phyloP scores from a whole-genome alignment of 2,797 vertebrate genomes.

The Aselliscus stoliczkanus region DNA sequence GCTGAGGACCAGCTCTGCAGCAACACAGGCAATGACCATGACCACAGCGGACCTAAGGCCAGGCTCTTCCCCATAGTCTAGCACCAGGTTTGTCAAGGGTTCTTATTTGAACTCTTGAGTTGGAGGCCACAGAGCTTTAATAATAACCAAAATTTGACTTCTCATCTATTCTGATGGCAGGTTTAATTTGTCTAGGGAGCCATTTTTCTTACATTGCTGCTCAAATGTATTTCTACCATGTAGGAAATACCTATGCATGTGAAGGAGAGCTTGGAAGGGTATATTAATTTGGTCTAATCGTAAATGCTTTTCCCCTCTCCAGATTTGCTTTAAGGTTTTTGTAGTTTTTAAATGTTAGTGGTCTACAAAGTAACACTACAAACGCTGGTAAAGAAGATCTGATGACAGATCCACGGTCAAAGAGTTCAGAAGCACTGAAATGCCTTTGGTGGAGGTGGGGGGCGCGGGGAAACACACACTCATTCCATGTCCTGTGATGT shows the following conservation, averaged over 20 bases:
- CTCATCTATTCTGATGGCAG: not conserved
- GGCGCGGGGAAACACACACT: not conserved
- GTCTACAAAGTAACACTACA: not conserved
- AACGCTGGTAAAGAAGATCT: not conserved
- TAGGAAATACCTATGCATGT: not conserved
- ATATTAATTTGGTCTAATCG: not conserved
- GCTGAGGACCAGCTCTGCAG: not conserved
- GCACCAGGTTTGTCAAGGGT: not conserved
- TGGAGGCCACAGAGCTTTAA: not conserved
- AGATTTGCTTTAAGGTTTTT: not conserved
- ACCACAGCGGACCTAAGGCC: not conserved
- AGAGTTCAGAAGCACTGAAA: not conserved
- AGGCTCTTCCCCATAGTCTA: not conserved
- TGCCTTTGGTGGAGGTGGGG: not conserved
- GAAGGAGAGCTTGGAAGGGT: not conserved
- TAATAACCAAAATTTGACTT: not conserved
- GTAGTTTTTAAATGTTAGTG: not conserved
- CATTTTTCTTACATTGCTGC: not conserved
- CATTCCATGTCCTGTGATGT: not conserved
- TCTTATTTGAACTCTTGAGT: not conserved
- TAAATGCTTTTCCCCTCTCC: not conserved
- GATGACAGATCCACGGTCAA: not conserved
- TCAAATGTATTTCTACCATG: not conserved
- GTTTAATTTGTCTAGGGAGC: not conserved
- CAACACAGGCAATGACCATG: not conserved